Conservation (phyloP, 2,797 vertebrate species). For the Falco naumanni region DNA sequence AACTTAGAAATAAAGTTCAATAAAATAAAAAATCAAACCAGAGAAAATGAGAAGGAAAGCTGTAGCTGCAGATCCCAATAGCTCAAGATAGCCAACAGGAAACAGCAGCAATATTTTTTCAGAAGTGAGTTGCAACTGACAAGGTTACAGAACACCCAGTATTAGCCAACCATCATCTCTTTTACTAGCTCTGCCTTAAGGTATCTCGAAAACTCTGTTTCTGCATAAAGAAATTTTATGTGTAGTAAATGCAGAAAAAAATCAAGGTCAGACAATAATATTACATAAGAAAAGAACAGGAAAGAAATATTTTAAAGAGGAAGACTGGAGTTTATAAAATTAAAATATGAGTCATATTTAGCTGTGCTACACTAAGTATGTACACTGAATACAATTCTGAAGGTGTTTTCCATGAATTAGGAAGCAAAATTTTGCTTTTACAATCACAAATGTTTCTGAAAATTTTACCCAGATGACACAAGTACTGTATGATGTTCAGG, state of each 20-base stretch:
- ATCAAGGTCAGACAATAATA: neutral
- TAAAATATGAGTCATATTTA: neutral
- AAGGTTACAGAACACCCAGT: neutral
- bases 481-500: neutral
- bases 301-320: neutral
- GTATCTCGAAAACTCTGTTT: neutral
- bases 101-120: neutral
- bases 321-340: neutral
- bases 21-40: neutral
- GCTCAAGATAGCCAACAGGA: neutral
- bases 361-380: neutral
- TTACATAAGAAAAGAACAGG: neutral
- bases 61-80: neutral
- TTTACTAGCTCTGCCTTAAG: neutral
- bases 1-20: neutral
- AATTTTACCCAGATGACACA: neutral
- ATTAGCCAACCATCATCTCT: neutral
- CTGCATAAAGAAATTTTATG: neutral
- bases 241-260: neutral
- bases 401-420: neutral
- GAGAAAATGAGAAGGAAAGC: neutral
- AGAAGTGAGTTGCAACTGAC: neutral
- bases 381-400: neutral
- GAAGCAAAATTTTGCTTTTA: neutral
- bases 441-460: neutral